Base-by-base conservation (phyloP, 2,888 invertebrate genomes). In the Drosophila imparisetae region DNA sequence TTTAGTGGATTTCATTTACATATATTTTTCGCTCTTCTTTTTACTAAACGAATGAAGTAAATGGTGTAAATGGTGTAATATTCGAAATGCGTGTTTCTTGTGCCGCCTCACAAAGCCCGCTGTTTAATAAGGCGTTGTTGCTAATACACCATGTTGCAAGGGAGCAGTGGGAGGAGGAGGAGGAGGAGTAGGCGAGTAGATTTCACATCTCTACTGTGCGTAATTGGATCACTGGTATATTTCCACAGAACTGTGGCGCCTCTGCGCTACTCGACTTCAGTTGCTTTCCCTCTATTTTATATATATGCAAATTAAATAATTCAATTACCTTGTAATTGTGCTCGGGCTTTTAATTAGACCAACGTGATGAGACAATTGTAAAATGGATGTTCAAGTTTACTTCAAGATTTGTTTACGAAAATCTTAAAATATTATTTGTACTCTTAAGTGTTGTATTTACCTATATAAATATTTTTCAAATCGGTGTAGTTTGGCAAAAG, bases 71-170 rank as follows among this genome's bases (percentile, higher is more conserved):
- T 71, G 60, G 50, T 38, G 49, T 53, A 59, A 59, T 54, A 78
- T 67, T 62, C 60, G 36, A 45, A 73, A 72, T 82, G 64, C 54
- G 63, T 62, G 64, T 54, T 60, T 32, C 57, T 59, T 50, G 48
- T 53, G 49, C 42, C 68, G 40, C 52, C 55, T 34, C 48, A 52
- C 53, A 40, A 38, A 38, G 36, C 29, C 29, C 21, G 27, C 42
- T 38, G 58, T 55, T 75, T 75, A 75, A 68, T 84, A 80, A 71
- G 70, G 83, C 88, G 62, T 85, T 85, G 68, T 82, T 84, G 72
- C 85, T 67, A 85, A 87, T 89, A 89, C 83, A 87, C 85, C 87
- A 78, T 64, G 79, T 75, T 54, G 58, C 74, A 24, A n/a, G 2
- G 13, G 3, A 15, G 32, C 0, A 32, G 4, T 4, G 1, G 7